Conservation (phyloP, 2,113 vertebrate species). For the Trematomus loennbergii region DNA sequence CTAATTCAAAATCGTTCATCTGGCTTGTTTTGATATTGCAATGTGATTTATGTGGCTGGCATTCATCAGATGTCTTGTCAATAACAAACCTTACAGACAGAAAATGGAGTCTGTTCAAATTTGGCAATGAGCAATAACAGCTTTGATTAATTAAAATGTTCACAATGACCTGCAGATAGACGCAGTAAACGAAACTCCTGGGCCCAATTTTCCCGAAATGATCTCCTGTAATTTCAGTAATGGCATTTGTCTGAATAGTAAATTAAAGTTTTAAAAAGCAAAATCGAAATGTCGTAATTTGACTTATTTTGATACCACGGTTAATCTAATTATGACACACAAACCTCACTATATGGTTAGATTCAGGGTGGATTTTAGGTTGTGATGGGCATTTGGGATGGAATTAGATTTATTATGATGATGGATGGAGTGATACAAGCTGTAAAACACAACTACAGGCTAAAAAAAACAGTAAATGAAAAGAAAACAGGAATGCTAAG, state of each 20-base stretch:
- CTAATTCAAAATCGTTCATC: neutral
- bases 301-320: neutral
- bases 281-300: constrained; percentile 1
- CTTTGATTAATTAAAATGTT: neutral
- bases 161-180: neutral
- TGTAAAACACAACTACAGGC: neutral
- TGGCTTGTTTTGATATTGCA: constrained; percentile 20
- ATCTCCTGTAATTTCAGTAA: constrained; percentile 3
- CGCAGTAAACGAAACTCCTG: neutral
- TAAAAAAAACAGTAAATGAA: neutral
- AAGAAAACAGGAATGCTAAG: neutral
- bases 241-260: neutral
- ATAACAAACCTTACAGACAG: no score
- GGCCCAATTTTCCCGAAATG: neutral
- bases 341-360: neutral
- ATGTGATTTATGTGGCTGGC: neutral
- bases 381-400: neutral
- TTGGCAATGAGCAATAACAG: neutral
- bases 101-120: neutral
- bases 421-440: neutral
- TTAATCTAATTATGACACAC: neutral
- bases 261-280: neutral
- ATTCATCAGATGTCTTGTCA: neutral
- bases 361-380: neutral
- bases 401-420: neutral